These are phyloP conservation scores for Ia io DNA, from an alignment of 2,113 vertebrate genomes.

Conservation along the genomic window DNA sequence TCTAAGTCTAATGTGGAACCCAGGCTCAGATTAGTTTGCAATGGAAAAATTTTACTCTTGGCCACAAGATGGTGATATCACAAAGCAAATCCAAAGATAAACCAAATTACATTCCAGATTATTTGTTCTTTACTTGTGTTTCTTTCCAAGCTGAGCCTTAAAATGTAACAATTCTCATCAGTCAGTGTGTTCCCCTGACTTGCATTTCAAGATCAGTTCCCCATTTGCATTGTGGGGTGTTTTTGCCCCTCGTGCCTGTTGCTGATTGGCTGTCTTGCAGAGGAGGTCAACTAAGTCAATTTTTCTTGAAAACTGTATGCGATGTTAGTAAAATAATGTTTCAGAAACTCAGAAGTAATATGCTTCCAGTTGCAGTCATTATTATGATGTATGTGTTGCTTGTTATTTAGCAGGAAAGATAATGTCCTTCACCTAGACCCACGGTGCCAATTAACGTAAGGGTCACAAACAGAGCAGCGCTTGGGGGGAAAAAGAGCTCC, in stretches of 20 bases:
- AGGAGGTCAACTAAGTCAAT: background rate
- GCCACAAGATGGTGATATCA: constrained; percentile 60
- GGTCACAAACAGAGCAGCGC: background rate
- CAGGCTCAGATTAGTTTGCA: background rate
- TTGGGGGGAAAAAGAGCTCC: background rate
- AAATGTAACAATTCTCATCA: background rate
- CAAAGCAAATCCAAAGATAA: constrained; percentile 41
- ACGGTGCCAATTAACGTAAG: background rate
- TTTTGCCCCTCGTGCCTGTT: background rate
- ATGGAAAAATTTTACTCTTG: background rate
- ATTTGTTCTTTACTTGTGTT: background rate
- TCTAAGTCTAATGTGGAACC: background rate
- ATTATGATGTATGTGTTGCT: background rate
- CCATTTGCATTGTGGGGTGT: fast-evolving
- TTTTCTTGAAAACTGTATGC: background rate
- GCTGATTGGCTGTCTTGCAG: background rate
- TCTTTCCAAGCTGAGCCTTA: background rate
- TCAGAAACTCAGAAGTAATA: background rate
- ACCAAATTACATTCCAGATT: background rate
- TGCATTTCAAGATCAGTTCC: background rate
- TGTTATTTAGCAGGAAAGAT: background rate
- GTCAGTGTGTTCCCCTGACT: background rate
- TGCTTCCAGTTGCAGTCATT: background rate
- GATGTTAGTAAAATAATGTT: background rate
- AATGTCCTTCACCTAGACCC: background rate